These are phyloP conservation scores for Paguma larvata DNA, from an alignment of 2,797 vertebrate genomes.

Conservation along the genomic window DNA sequence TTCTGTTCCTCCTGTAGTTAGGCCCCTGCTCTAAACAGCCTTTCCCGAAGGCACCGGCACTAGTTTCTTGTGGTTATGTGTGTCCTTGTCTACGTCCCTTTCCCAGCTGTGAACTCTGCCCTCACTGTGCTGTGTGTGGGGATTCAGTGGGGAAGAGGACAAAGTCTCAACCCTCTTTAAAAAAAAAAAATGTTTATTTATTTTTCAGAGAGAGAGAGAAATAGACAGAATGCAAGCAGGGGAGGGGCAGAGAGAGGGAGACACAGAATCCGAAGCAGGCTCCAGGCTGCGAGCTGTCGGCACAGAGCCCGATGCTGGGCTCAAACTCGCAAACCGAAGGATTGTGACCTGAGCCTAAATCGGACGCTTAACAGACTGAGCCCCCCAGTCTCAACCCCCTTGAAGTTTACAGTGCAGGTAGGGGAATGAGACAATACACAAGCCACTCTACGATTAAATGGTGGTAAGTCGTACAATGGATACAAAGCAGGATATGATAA, in stretches of 20 bases:
- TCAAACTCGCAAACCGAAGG: no score
- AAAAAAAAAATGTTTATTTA: no score
- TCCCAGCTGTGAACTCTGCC: constrained; percentile 44
- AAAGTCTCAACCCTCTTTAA: constrained; percentile 18
- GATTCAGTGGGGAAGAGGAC: background rate
- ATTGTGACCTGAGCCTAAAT: no score
- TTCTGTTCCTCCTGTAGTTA: constrained; percentile 25
- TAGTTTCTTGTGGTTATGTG: constrained; percentile 43
- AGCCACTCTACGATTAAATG: constrained; percentile 45
- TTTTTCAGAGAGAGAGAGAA: no score
- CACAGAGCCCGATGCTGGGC: no score
- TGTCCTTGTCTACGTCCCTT: constrained; percentile 48
- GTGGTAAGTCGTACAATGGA: background rate
- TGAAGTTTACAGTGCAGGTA: constrained; percentile 31
- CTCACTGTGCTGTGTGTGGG: background rate
- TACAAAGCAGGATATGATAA: background rate
- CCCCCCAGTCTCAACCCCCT: constrained; percentile 31
- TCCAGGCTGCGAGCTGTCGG: no score
- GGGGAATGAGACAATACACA: constrained; percentile 51
- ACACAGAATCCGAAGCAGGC: no score
- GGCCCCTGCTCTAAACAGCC: constrained; percentile 7
- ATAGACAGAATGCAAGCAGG: no score
- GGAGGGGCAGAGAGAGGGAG: no score
- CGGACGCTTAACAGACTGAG: no score
- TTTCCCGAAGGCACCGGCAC: constrained; percentile 25